Percentiles rank a stretch among this genome's conserved stretches.
Conservation (phyloP, 1,140 invertebrate species). For the Anoplolepis gracilipes region DNA sequence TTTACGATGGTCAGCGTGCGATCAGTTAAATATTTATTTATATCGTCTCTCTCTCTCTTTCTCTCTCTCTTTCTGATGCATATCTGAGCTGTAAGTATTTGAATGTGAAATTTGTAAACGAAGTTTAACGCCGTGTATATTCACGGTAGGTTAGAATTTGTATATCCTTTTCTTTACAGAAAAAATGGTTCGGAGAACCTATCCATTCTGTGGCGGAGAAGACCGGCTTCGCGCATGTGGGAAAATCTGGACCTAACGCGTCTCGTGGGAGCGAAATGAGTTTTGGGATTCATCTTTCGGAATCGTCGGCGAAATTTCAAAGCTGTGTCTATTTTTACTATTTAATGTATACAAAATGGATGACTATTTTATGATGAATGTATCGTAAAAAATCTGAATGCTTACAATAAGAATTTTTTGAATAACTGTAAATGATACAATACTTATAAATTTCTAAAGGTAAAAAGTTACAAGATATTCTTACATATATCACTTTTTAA, state of each 20-base stretch:
- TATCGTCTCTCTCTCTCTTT: not conserved
- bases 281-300: not conserved
- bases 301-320: slow-evolving; percentile 10
- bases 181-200: not conserved
- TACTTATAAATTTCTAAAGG: too few species aligned
- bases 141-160: slow-evolving; percentile 33
- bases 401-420: not conserved
- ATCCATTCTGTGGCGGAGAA: slow-evolving; percentile 14
- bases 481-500: not conserved
- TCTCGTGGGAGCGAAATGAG: slow-evolving; percentile 20
- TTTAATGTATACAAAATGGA: not conserved
- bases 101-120: slow-evolving; percentile 16
- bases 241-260: slow-evolving; percentile 16
- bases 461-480: not conserved
- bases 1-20: slow-evolving; percentile 24
- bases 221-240: slow-evolving; percentile 26
- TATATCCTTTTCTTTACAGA: slow-evolving; percentile 14
- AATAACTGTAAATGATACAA: not conserved
- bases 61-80: not conserved
- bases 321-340: slow-evolving; percentile 5
- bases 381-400: not conserved
- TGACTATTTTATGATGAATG: not conserved
- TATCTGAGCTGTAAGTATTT: slow-evolving; percentile 34
- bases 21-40: slow-evolving; percentile 47
- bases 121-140: not conserved